Evolutionary conservation across 2,888 invertebrate species (phyloP).

Genomic region (Plebejus argus): DNA sequence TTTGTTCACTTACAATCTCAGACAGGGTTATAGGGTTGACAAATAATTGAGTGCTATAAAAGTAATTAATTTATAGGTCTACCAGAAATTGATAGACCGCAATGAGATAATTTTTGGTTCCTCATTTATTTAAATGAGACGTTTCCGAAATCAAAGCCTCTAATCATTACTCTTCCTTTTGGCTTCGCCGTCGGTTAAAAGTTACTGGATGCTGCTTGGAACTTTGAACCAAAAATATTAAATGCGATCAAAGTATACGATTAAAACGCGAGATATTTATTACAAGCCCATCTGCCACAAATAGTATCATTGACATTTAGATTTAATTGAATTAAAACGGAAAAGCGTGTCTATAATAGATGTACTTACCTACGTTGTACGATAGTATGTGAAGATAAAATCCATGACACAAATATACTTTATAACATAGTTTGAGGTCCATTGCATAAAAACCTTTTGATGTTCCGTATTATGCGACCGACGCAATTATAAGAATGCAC

Average conservation of each 20-base stretch:
- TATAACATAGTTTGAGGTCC: background rate
- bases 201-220: too few species aligned
- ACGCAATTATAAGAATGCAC: background rate
- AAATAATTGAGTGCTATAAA: background rate
- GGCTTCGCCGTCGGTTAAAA: too few species aligned
- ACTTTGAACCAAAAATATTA: background rate
- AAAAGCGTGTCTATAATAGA: too few species aligned
- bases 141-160: too few species aligned
- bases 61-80: too few species aligned
- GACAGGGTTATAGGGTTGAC: conserved; percentile 32
- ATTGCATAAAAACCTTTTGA: background rate
- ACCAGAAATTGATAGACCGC: too few species aligned
- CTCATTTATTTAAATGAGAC: too few species aligned
- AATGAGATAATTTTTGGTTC: too few species aligned
- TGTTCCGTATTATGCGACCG: background rate
- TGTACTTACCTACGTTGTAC: too few species aligned
- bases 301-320: background rate
- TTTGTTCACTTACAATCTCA: conserved; percentile 22
- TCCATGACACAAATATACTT: background rate
- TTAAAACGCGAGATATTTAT: background rate
- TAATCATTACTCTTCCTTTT: too few species aligned
- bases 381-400: background rate
- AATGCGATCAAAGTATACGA: background rate
- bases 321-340: background rate
- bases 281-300: too few species aligned